Percentiles rank a stretch among this genome's conserved stretches.
Conservation (phyloP, 2,797 vertebrate species). For the Luscinia luscinia region DNA sequence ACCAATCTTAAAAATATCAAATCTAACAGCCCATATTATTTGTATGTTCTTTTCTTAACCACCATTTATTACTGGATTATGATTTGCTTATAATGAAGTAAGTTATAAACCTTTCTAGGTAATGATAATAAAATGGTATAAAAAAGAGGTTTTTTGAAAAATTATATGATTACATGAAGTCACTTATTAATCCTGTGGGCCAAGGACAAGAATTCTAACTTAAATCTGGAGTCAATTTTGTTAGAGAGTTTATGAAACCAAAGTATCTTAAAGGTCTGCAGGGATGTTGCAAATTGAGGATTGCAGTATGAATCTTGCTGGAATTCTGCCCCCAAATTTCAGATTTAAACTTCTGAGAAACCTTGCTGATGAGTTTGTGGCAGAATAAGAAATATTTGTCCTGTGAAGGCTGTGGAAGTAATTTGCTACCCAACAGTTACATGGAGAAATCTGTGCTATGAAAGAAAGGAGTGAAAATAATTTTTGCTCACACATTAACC, state of each 20-base stretch:
- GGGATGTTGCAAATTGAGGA: background rate
- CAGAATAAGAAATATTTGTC: slow-evolving; percentile 55
- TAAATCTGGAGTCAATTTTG: background rate
- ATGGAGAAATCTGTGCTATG: slow-evolving; percentile 34
- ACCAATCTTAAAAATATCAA: background rate
- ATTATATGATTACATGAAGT: background rate
- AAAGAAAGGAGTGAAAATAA: background rate
- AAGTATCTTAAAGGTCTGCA: slow-evolving; percentile 1
- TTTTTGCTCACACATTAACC: slow-evolving; percentile 47
- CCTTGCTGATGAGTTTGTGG: slow-evolving; percentile 44
- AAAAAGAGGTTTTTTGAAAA: background rate
- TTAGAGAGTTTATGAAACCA: background rate
- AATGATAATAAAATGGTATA: background rate
- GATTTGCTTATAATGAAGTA: background rate
- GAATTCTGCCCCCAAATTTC: slow-evolving; percentile 51
- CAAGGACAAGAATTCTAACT: background rate
- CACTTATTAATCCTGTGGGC: background rate
- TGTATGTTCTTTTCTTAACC: background rate
- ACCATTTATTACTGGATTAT: background rate
- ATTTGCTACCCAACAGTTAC: slow-evolving; percentile 48
- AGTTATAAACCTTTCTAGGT: background rate
- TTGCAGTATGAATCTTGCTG: background rate
- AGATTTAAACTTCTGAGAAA: slow-evolving; percentile 56
- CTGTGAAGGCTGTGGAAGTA: slow-evolving; percentile 39
- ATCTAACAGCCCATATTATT: background rate